Conservation (phyloP, 2,113 vertebrate species). For the Gila orcuttii region DNA sequence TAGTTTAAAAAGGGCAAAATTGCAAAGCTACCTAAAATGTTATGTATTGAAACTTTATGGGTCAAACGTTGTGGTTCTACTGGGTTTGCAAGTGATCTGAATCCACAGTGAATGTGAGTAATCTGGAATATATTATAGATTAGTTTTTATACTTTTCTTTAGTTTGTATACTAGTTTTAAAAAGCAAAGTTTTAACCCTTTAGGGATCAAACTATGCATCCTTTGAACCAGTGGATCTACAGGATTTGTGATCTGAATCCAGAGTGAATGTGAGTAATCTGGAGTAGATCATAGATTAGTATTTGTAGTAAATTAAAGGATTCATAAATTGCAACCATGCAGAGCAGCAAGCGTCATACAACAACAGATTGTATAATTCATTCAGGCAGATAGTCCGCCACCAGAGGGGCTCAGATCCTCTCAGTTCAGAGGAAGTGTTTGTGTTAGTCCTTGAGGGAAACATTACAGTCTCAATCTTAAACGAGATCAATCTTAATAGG, state of each 20-base stretch:
- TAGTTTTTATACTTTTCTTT: not conserved
- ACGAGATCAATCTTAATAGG: conserved; percentile 14
- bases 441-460: conserved; percentile 17
- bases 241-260: not conserved
- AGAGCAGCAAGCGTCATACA: not conserved
- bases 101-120: not conserved
- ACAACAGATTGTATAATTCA: conserved; percentile 12
- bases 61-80: not conserved
- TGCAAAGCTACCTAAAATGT: not conserved
- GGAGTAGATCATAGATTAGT: not conserved
- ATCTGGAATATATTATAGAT: not conserved
- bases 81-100: not conserved
- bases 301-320: not conserved
- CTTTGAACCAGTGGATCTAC: not conserved
- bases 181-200: not conserved
- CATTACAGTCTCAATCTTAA: conserved; percentile 9
- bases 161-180: not conserved
- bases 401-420: not conserved
- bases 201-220: not conserved
- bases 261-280: not conserved
- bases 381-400: not conserved
- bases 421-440: not conserved
- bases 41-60: not conserved
- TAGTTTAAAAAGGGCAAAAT: not conserved
- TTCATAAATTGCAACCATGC: not conserved